Conservation (phyloP, 2,888 invertebrate genomes). For the Phortica magna region DNA sequence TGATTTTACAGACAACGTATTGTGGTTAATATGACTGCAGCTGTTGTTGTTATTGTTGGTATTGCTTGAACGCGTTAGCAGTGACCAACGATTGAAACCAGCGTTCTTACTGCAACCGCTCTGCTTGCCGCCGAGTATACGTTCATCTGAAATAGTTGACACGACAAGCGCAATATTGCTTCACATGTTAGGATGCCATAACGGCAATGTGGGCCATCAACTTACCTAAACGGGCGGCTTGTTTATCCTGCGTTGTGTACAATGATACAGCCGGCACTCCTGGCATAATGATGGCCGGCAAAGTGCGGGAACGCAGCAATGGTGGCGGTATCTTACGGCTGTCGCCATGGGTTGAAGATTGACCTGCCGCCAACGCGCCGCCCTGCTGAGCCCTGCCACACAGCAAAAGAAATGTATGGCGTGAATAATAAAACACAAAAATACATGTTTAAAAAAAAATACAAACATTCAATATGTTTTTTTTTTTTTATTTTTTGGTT, state of each 20-base stretch:
- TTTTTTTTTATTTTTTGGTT: constrained; percentile 29
- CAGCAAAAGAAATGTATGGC: not conserved
- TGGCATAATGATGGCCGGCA: constrained; percentile 92
- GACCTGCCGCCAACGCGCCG: constrained; percentile 76
- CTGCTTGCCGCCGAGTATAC: constrained; percentile 57
- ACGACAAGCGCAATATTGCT: not conserved
- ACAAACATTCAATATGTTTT: not conserved
- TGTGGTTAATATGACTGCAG: constrained; percentile 68
- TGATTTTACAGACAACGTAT: constrained; percentile 68
- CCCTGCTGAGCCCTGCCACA: constrained; percentile 80
- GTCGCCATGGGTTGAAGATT: constrained; percentile 64
- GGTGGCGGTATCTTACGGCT: constrained; percentile 83
- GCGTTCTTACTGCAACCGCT: constrained; percentile 28
- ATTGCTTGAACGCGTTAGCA: constrained; percentile 26
- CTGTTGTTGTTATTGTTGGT: constrained; percentile 61
- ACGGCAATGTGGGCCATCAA: too few relatives aligned
- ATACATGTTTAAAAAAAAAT: constrained; percentile 40
- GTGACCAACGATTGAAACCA: constrained; percentile 19
- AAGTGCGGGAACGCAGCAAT: constrained; percentile 88
- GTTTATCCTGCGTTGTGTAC: constrained; percentile 82
- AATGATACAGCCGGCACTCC: constrained; percentile 88
- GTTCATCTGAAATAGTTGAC: constrained; percentile 56
- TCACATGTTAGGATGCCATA: not conserved
- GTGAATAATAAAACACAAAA: constrained; percentile 51
- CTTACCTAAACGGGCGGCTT: constrained; percentile 80